phyloP scores from a whole-genome alignment of 2,113 vertebrate genomes.

The Peromyscus polionotus region DNA sequence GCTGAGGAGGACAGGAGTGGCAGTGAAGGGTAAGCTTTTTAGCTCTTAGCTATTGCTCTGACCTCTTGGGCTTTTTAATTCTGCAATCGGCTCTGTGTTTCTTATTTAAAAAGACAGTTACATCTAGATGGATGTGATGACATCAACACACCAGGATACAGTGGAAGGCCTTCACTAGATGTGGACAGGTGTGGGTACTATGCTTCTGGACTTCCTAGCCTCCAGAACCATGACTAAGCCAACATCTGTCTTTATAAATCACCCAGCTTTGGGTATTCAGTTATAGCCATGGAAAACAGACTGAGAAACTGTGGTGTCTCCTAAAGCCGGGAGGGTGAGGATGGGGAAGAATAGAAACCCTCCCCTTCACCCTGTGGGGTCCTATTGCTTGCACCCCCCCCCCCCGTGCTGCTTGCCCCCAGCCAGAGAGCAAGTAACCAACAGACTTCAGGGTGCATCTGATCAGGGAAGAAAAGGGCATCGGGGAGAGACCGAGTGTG shows the following conservation, averaged over 20 bases:
- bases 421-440: not conserved
- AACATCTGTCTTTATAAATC: not conserved
- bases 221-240: not conserved
- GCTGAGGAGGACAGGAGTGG: too few species aligned
- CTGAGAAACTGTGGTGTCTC: not conserved
- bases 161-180: not conserved
- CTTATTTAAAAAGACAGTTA: too few species aligned
- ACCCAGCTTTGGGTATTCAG: not conserved
- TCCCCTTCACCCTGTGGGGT: not conserved
- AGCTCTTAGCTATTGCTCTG: too few species aligned
- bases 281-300: not conserved
- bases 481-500: not conserved
- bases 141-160: not conserved
- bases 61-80: too few species aligned
- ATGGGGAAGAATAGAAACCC: not conserved
- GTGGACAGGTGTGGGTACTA: too few species aligned
- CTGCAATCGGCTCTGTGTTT: too few species aligned
- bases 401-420: not conserved
- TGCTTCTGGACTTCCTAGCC: not conserved
- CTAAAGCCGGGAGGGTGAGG: not conserved
- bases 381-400: not conserved
- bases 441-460: fast-evolving
- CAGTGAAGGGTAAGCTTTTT: too few species aligned
- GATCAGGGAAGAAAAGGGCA: not conserved
- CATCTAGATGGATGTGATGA: too few species aligned